Conservation (phyloP, 1,140 invertebrate genomes). For the Chlorops oryzae region DNA sequence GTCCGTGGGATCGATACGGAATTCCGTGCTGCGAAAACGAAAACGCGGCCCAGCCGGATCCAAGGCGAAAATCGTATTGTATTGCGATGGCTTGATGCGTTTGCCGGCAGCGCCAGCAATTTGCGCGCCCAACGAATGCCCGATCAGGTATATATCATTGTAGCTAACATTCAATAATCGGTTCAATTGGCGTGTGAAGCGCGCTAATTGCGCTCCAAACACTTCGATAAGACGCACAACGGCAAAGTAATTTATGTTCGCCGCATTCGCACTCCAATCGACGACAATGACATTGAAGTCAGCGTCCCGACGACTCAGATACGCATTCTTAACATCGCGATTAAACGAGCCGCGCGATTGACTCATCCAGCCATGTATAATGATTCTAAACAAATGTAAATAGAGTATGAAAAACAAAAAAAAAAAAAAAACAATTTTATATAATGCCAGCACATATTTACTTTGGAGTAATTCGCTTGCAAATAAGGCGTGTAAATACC, state of each 20-base stretch:
- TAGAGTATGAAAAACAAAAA: too few relatives aligned
- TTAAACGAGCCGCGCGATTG: slow-evolving; percentile 42
- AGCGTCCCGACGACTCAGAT: slow-evolving; percentile 49
- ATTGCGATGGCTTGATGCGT: slow-evolving; percentile 47
- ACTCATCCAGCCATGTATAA: slow-evolving; percentile 46
- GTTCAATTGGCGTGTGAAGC: slow-evolving; percentile 34
- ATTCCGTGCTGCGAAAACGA: slow-evolving; percentile 49
- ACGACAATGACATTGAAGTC: slow-evolving; percentile 60
- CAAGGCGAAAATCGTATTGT: slow-evolving; percentile 61
- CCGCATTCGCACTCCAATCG: slow-evolving; percentile 57
- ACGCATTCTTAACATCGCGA: slow-evolving; percentile 49
- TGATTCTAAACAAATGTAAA: too few relatives aligned
- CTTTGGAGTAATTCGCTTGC: too few relatives aligned
- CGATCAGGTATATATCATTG: slow-evolving; percentile 65
- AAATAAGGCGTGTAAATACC: slow-evolving; percentile 1
- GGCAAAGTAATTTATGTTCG: slow-evolving; percentile 50
- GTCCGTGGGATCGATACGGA: slow-evolving; percentile 57
- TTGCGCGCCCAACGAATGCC: slow-evolving; percentile 80
- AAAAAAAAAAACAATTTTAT: slow-evolving; percentile 1
- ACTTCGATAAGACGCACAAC: slow-evolving; percentile 50
- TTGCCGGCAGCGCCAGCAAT: slow-evolving; percentile 69
- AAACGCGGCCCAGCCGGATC: slow-evolving; percentile 69
- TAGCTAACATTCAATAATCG: slow-evolving; percentile 21
- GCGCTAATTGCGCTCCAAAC: slow-evolving; percentile 40
- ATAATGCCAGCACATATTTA: background rate